Evolutionary conservation across 1,140 invertebrate genomes (phyloP).

Genomic region (Calosoma granatense): DNA sequence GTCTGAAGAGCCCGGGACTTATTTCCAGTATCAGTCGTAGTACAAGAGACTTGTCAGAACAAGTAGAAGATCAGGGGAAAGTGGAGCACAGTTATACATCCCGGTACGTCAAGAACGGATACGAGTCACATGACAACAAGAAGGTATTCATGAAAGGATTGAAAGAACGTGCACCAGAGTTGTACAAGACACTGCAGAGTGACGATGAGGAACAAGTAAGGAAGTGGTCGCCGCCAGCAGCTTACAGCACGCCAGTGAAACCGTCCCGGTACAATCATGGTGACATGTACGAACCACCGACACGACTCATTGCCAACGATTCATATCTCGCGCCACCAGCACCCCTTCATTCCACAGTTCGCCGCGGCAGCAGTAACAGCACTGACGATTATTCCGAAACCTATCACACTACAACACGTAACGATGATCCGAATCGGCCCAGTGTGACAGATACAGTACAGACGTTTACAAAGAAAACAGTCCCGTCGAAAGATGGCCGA

Average conservation of each 20-base stretch:
- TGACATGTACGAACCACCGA: conserved; percentile 32
- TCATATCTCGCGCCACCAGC: conserved; percentile 16
- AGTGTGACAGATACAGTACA: conserved; percentile 56
- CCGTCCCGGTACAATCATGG: conserved; percentile 25
- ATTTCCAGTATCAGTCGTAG: conserved; percentile 73
- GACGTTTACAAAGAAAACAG: conserved; percentile 52
- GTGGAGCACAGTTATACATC: conserved; percentile 20
- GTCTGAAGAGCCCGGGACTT: conserved; percentile 72
- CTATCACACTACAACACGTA: conserved; percentile 51
- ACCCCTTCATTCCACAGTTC: conserved; percentile 33
- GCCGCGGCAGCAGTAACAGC: conserved; percentile 46
- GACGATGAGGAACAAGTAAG: conserved; percentile 38
- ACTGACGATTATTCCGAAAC: conserved; percentile 61
- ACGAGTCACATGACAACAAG: conserved; percentile 48
- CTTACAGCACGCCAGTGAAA: conserved; percentile 32
- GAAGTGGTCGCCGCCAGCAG: conserved; percentile 1
- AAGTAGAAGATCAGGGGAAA: conserved; percentile 3
- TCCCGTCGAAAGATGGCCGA: conserved; percentile 49
- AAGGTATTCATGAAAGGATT: conserved; percentile 60
- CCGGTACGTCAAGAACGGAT: conserved; percentile 37
- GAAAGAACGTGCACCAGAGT: conserved; percentile 60
- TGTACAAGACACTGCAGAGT: conserved; percentile 58
- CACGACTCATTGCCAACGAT: conserved; percentile 18
- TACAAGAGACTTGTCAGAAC: conserved; percentile 56
- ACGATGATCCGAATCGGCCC: conserved; percentile 49